phyloP scores from a whole-genome alignment of 2,888 invertebrate species.

The Apamea anceps region DNA sequence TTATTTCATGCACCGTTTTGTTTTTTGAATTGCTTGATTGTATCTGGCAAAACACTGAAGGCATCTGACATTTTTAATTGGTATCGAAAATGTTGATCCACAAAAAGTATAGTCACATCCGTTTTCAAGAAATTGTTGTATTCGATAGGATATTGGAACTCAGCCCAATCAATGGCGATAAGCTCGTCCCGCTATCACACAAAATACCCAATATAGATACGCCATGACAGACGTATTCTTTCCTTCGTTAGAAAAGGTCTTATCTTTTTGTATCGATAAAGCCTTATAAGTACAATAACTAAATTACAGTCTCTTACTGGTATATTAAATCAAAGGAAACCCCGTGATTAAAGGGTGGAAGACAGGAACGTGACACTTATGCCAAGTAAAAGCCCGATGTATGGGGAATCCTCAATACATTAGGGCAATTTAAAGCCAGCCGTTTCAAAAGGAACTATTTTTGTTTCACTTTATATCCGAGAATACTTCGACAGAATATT shows the following conservation, averaged over 20 bases:
- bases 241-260: constrained; percentile 17
- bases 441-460: constrained; percentile 38
- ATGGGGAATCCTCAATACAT: constrained; percentile 37
- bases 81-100: not conserved
- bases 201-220: constrained; percentile 24
- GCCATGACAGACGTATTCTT: constrained; percentile 11
- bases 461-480: constrained; percentile 22
- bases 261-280: constrained; percentile 15
- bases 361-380: constrained; percentile 54
- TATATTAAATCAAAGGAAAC: constrained; percentile 55
- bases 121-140: constrained; percentile 1
- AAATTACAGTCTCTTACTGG: constrained; percentile 23
- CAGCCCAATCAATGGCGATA: constrained; percentile 47
- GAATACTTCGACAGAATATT: constrained; percentile 34
- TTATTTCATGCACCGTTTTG: not conserved
- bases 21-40: constrained; percentile 8
- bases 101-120: not conserved
- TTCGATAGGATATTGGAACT: constrained; percentile 43
- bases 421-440: constrained; percentile 42
- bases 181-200: constrained; percentile 13
- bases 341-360: constrained; percentile 41
- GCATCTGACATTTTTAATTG: constrained; percentile 1
- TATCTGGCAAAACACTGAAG: not conserved
- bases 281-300: constrained; percentile 4
- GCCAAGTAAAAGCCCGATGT: constrained; percentile 43